Evolutionary conservation across 2,113 vertebrate species (phyloP).

Genomic region (Gopherus evgoodei): DNA sequence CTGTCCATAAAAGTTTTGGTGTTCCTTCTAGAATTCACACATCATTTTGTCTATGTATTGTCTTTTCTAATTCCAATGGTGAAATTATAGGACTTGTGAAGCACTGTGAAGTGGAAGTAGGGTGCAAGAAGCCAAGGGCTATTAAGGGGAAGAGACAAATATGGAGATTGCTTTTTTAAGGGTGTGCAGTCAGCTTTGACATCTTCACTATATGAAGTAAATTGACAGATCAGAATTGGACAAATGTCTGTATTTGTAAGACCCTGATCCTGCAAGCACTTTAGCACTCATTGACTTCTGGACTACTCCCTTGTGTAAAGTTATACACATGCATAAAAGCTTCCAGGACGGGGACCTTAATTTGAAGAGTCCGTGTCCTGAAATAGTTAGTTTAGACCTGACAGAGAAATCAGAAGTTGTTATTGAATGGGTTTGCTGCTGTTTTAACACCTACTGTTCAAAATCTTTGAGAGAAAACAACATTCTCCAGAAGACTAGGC

Average conservation of each 20-base stretch:
- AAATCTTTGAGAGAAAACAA: constrained; percentile 61
- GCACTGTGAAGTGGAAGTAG: not conserved
- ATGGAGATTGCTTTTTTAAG: not conserved
- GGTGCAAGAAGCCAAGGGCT: not conserved
- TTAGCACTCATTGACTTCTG: not conserved
- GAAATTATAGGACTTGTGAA: not conserved
- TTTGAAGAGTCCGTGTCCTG: constrained; percentile 33
- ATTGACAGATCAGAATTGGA: not conserved
- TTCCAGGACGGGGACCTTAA: not conserved
- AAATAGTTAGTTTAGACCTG: not conserved
- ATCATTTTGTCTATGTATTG: accelerated
- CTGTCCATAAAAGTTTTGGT: not conserved
- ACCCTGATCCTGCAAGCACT: not conserved
- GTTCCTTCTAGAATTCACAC: not conserved
- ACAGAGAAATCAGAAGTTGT: constrained; percentile 13
- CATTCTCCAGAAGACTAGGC: constrained; percentile 65
- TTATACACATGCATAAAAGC: constrained; percentile 26
- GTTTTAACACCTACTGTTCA: constrained; percentile 46
- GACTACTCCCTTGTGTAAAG: constrained; percentile 12
- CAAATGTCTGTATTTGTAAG: not conserved
- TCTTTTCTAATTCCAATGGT: not conserved
- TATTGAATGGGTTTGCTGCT: constrained; percentile 25
- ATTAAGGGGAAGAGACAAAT: not conserved
- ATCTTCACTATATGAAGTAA: not conserved
- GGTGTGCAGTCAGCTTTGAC: not conserved